These are phyloP conservation scores for Actinia tenebrosa DNA, from an alignment of 64 coral and sea anemone species.

Conservation along the genomic window DNA sequence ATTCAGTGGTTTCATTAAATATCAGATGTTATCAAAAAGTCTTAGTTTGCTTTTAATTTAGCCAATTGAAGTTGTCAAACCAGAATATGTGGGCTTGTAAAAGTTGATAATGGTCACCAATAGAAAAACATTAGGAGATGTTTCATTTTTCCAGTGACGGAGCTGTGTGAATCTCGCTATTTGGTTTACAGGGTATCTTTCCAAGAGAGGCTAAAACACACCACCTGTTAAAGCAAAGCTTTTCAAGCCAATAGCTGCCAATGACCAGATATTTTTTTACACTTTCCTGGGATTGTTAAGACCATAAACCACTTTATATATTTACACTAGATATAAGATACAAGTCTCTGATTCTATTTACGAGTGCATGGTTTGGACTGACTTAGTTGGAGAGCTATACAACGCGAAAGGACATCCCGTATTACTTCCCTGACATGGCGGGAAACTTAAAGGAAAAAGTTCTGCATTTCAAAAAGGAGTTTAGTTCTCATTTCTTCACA, in stretches of 20 bases:
- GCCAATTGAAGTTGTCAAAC: neutral
- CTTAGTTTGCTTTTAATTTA: neutral
- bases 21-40: neutral
- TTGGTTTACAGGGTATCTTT: neutral
- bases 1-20: neutral
- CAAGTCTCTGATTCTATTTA: neutral
- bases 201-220: neutral
- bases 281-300: neutral
- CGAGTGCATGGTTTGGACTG: neutral
- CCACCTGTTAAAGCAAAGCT: neutral
- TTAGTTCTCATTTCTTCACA: neutral
- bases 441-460: neutral
- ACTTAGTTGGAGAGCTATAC: neutral
- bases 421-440: neutral
- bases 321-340: neutral
- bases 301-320: neutral
- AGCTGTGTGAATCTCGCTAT: neutral
- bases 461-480: constrained; percentile 1
- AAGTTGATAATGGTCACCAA: neutral
- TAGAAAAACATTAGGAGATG: no score
- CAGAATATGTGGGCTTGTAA: neutral
- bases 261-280: neutral
- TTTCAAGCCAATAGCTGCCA: neutral
- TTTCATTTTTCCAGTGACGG: neutral
- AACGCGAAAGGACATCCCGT: neutral